Evolutionary conservation across 2,113 vertebrate species (phyloP).

Genomic region (Notothenia coriiceps): DNA sequence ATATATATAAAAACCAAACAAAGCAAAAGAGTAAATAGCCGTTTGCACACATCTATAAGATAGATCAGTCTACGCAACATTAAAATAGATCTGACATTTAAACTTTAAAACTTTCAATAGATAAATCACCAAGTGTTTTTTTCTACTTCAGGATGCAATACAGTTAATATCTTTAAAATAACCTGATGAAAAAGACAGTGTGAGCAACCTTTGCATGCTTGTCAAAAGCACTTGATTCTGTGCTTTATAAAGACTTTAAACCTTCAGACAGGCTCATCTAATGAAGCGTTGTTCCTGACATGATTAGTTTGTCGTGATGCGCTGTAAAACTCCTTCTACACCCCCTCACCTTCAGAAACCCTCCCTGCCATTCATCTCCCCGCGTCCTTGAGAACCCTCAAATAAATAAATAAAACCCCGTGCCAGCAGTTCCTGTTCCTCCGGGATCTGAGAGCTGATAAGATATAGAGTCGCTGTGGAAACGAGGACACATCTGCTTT

Average conservation of each 20-base stretch:
- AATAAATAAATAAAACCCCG: not conserved
- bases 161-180: too few relatives aligned
- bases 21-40: not conserved
- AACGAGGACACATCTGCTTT: constrained; percentile 57
- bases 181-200: not conserved
- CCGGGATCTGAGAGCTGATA: constrained; percentile 32
- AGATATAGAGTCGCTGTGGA: constrained; percentile 45
- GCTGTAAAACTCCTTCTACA: not conserved
- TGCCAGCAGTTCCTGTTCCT: constrained; percentile 40
- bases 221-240: not conserved
- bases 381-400: constrained; percentile 40
- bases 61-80: constrained; percentile 3
- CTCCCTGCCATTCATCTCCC: constrained; percentile 32
- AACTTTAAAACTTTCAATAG: constrained; percentile 1
- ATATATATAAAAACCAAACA: not conserved
- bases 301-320: constrained; percentile 1
- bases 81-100: constrained; percentile 3
- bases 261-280: not conserved
- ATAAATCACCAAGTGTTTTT: not conserved
- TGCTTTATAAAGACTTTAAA: not conserved
- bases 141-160: not conserved
- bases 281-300: not conserved
- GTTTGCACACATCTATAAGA: not conserved
- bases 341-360: constrained; percentile 43
- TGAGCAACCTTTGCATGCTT: constrained; percentile 3